A percentile compares a stretch with the other conserved stretches of the same genome.
These are phyloP conservation scores for Mormyrops boulengeri DNA, from an alignment of 2,797 vertebrate genomes.

Conservation along the genomic window DNA sequence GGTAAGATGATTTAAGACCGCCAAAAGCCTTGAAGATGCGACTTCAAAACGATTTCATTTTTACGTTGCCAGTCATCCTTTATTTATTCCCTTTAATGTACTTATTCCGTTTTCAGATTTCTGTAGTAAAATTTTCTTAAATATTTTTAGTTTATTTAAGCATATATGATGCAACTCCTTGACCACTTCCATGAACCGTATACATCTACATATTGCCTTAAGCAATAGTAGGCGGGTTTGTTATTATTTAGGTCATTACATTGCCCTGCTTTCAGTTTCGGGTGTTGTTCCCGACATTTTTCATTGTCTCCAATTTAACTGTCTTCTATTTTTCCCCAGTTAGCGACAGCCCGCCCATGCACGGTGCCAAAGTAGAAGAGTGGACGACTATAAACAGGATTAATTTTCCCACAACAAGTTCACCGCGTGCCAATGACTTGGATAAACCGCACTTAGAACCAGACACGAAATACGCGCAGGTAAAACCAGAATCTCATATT, in stretches of 20 bases:
- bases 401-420: conserved; percentile 68
- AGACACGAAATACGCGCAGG: conserved; percentile 81
- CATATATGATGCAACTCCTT: neutral
- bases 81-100: neutral
- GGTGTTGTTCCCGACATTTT: neutral
- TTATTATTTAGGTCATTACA: neutral
- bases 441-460: conserved; percentile 84
- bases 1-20: neutral
- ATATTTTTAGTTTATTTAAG: neutral
- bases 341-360: conserved; percentile 81
- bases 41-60: neutral
- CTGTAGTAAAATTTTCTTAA: neutral
- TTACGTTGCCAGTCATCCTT: neutral
- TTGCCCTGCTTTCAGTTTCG: neutral
- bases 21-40: neutral
- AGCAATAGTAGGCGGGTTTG: neutral
- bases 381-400: conserved; percentile 79
- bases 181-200: neutral
- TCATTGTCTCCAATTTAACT: neutral
- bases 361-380: conserved; percentile 85
- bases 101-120: neutral
- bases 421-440: conserved; percentile 75
- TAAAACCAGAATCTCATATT: conserved; percentile 10
- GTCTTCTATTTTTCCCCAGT: conserved; percentile 58
- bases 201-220: neutral